phyloP scores from a whole-genome alignment of 2,888 invertebrate genomes.

The Campoletis raptor region DNA sequence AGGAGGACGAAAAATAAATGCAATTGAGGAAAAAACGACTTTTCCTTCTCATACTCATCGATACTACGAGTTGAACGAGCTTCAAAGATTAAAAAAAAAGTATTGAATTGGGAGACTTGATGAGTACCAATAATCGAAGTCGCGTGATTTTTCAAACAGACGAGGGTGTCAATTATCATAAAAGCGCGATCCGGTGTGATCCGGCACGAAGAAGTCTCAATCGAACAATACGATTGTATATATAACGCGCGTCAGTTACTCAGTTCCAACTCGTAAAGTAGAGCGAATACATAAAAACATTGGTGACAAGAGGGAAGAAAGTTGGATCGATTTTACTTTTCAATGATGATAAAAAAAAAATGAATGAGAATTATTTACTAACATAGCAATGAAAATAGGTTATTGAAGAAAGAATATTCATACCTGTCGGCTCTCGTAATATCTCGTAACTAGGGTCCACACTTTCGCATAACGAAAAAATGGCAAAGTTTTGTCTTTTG shows the following conservation, averaged over 20 bases:
- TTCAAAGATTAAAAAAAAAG: not conserved
- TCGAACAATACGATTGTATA: slow-evolving; percentile 1
- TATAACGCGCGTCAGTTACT: not conserved
- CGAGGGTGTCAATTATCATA: slow-evolving; percentile 34
- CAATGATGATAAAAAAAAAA: not conserved
- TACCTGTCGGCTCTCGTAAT: slow-evolving; percentile 70
- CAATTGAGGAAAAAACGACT: not conserved
- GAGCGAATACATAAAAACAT: not conserved
- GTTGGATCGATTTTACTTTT: slow-evolving; percentile 24
- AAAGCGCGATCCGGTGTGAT: slow-evolving; percentile 25
- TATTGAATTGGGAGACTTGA: slow-evolving; percentile 6
- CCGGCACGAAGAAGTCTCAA: slow-evolving; percentile 13
- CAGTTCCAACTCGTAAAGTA: not conserved
- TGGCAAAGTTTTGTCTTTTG: slow-evolving; percentile 20
- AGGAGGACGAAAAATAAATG: not conserved
- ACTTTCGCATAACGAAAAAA: slow-evolving; percentile 43
- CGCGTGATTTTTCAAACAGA: slow-evolving; percentile 6
- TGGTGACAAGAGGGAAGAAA: slow-evolving; percentile 16
- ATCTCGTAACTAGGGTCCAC: slow-evolving; percentile 59
- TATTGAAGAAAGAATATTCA: slow-evolving; percentile 31
- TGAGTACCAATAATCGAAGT: slow-evolving; percentile 46
- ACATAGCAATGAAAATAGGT: not conserved
- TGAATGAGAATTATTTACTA: slow-evolving; percentile 48
- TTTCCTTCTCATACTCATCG: not conserved
- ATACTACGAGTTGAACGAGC: not conserved